These are phyloP conservation scores for Vulpes ferrilata DNA, from an alignment of 2,113 vertebrate species.

Conservation along the genomic window DNA sequence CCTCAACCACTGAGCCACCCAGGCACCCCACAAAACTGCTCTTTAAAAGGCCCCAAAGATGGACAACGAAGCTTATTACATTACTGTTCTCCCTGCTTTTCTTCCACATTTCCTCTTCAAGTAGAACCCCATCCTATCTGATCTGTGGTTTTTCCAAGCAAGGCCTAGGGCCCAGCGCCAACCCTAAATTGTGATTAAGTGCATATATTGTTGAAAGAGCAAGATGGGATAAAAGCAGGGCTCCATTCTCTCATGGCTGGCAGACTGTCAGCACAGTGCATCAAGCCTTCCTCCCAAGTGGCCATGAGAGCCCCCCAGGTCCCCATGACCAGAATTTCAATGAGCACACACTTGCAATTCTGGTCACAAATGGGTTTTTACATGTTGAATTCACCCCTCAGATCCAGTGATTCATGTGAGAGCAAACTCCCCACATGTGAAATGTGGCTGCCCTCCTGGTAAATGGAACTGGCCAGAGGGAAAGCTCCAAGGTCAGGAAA, in stretches of 20 bases:
- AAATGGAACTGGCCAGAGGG: neutral
- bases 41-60: neutral
- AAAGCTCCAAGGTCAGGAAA: neutral
- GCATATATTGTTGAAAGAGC: neutral
- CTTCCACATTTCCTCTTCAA: neutral
- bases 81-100: neutral
- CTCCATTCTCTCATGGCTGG: neutral
- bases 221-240: neutral
- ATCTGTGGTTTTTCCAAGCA: slow-evolving; percentile 42
- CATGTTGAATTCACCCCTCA: neutral
- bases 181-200: neutral
- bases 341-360: neutral
- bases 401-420: neutral
- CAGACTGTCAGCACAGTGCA: neutral
- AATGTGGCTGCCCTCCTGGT: neutral
- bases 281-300: neutral
- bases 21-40: neutral
- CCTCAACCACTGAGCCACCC: too few relatives aligned
- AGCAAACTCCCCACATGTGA: neutral
- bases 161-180: neutral
- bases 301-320: neutral
- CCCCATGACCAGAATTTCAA: neutral
- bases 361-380: neutral
- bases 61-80: neutral
- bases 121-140: neutral